Evolutionary conservation across 2,888 invertebrate genomes (phyloP), one percentile per base, ranked within the genome.

Genomic region (Neoaliturus tenellus): DNA sequence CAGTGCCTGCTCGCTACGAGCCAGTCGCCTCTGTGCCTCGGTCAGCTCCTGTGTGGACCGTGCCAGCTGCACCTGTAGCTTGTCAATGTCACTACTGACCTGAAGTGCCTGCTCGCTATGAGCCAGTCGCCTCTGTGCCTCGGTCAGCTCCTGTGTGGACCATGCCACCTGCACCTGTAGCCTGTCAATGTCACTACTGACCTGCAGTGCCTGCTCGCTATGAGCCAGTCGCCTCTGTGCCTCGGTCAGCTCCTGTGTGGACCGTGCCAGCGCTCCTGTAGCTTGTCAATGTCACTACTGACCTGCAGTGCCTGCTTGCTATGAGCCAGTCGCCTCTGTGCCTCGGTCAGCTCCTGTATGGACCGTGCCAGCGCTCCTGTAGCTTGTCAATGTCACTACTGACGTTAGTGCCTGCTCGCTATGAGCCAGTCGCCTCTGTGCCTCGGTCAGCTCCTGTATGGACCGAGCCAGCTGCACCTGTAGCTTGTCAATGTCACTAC

Each of bases 301-400:
- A 35, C 87, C 20, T 20, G 83, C 28, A 87, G 84, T 20, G 87
- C 71, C 17, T 87, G 84, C 73, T 88, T 28, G 17, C 44, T 8
- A 10, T 81, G 81, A n/a, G 81, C 67, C 23, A 81, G 41, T 67
- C 41, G 12, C 20, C 67, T 33, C 35, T 81, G 81, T 14, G 81
- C 58, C 44, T 62, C 62, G 14, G 44, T 39, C 6, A 67, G 31
- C 12, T 67, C 81, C 28, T 67, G 39, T 0, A n/a, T 62, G 6
- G 12, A 1, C 17, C 81, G 71, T 25, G 73, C 69, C 23, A 80
- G 73, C 55, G 92, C 0, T 91, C 89, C 0, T 91, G 91, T 35
- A 92, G 87, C 82, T 91, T 91, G 84, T 92, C 90, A 14, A 92
- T 89, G 14, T 91, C 91, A 86, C 62, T 86, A 69, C 41, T 87